Evolutionary conservation across 2,888 invertebrate genomes (phyloP), one percentile per base, ranked within the genome.

Genomic region (Dendrolimus pini): DNA sequence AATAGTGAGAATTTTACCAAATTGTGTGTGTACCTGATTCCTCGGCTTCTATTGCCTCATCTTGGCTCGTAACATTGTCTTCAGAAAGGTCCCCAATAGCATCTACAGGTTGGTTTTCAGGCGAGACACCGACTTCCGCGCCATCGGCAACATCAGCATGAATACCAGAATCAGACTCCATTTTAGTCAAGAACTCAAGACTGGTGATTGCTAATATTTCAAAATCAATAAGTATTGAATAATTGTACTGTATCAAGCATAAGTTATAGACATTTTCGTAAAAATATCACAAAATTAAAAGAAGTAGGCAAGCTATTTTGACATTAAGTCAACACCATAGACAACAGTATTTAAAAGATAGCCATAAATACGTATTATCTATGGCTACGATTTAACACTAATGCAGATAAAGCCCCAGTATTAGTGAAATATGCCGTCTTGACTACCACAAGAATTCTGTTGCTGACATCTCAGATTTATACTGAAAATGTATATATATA

Each of bases 51-150:
- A 67, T 75, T 47, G 75, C 74, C 65, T 85, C 88, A 41, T 84
- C 83, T 54, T 85, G 81, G 62, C 78, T 78, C 58, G 80, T 72
- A 65, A 80, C 77, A 74, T 84, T 85, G 71, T 79, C 82, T 71
- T 84, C 89, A 63, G 81, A 76, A 62, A 77, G 71, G 69, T 85
- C 83, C 59, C 72, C 83, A 60, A 75, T 67, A 63, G 77, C 77
- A 71, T 88, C 88, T 67, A 68, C 65, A 66, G 74, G 69, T 71
- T 82, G 82, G 67, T 80, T 82, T 74, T 85, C 89, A 68, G 76
- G 82, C 70, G 83, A 71, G 70, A 85, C 83, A 62, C 80, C 85
- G 69, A 84, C 86, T 85, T 90, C 89, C 85, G 85, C 90, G 87
- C 90, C 89, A 86, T 89, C 89, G 65, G 83, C 72, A 65, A 78